These are phyloP conservation scores for Cyclopterus lumpus DNA, from an alignment of 2,797 vertebrate species.

Conservation along the genomic window DNA sequence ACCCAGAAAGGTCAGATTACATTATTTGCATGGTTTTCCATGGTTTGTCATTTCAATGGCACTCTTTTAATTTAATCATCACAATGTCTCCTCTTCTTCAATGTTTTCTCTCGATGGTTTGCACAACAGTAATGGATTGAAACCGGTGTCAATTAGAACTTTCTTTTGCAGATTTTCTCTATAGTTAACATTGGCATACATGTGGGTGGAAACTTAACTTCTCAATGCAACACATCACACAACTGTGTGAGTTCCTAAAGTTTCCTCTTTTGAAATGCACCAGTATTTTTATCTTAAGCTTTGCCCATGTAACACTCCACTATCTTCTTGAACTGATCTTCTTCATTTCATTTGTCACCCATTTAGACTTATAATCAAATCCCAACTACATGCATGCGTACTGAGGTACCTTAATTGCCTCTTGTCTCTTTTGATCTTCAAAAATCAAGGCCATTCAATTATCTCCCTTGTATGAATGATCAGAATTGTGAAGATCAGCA, in stretches of 20 bases:
- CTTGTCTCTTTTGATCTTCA: slow-evolving; percentile 61
- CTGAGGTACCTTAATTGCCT: slow-evolving; percentile 37
- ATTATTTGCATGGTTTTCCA: neutral
- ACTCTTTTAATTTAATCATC: no score
- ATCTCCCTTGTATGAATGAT: slow-evolving; percentile 28
- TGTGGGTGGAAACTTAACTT: neutral
- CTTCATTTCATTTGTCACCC: slow-evolving; percentile 20
- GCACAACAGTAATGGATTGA: neutral
- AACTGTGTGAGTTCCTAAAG: neutral
- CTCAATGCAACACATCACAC: neutral
- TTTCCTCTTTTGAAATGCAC: neutral
- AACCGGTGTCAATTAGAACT: no score
- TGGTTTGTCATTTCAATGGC: no score
- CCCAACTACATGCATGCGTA: slow-evolving; percentile 11
- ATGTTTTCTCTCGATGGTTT: neutral
- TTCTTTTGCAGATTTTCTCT: neutral
- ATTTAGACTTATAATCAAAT: slow-evolving; percentile 26
- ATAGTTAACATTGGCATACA: neutral
- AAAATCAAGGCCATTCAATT: slow-evolving; percentile 55
- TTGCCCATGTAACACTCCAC: neutral
- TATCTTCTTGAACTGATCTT: neutral
- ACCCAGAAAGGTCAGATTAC: no score
- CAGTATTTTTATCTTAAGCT: neutral
- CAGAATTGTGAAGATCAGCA: slow-evolving; percentile 40
- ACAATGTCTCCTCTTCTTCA: no score